Base-by-base conservation (phyloP, 2,797 vertebrate genomes). In the Tapirus indicus region DNA sequence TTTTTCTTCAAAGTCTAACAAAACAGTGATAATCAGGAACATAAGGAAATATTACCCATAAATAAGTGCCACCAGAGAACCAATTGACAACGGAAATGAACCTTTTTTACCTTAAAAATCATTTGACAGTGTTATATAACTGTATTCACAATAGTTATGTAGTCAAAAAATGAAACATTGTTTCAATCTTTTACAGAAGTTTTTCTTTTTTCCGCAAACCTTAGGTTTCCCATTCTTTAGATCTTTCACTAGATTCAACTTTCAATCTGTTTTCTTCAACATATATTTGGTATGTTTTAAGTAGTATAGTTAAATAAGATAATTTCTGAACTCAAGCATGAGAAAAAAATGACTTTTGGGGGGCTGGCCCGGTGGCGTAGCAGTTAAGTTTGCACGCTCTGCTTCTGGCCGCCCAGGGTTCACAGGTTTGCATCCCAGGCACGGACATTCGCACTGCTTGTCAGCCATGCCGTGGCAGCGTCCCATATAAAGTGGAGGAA, bases 211-310 rank as follows among this genome's bases (percentile, higher is more conserved):
- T 6, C 20, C 29, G 2, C 9, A 87, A 86, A 82, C 1, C 0
- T 1, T 56, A 74, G 54, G 16, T 79, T 88, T 91, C 93, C 10
- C 32, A 49, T 80, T 80, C 35, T 80, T 64, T 23, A 38, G 27
- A 16, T 93, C 2, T 85, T 29, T 52, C 10, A 88, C 64, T 58
- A 91, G 32, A 29, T 68, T 90, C 9, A 44, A 20, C 3, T 94
- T 92, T 13, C 16, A 41, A 35, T 71, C 11, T 77, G n/a, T 91
- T 85, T 92, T 80, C 17, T 91, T 97, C 27, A 93, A n/a, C 25
- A 49, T 49, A 47, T 72, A 66, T 49, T 91, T 92, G 7, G 5
- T 54, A 27, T 58, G 66, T 60, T 86, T 32, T 52, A 71, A 17
- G 27, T 32, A 32, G 80, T 54, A 49, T 77, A 60, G 66, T 66